phyloP scores from a whole-genome alignment of 1,140 invertebrate species.

The Caenorhabditis inopinata region DNA sequence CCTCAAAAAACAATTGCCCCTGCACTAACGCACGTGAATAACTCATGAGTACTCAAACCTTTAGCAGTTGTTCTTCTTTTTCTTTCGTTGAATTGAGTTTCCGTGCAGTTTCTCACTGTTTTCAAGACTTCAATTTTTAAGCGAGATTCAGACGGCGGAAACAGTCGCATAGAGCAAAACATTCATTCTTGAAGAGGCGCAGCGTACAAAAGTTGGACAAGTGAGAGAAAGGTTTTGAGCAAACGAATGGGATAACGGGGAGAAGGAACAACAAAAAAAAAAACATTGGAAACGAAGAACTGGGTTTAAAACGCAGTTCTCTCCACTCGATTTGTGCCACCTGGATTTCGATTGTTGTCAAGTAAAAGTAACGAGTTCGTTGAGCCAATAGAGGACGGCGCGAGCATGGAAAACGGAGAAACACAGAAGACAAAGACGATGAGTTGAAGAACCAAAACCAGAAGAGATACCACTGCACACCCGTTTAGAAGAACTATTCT shows the following conservation, averaged over 20 bases:
- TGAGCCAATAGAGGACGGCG: neutral
- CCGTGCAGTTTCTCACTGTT: too few species aligned
- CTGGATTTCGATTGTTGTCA: conserved; percentile 20
- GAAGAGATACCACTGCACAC: conserved; percentile 1
- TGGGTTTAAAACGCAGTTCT: conserved; percentile 24
- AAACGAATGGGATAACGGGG: too few species aligned
- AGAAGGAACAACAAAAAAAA: neutral
- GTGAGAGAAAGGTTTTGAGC: neutral
- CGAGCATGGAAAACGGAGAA: neutral
- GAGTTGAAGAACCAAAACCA: neutral
- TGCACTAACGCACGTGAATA: too few species aligned
- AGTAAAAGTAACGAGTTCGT: neutral
- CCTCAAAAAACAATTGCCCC: too few species aligned
- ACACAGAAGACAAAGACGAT: conserved; percentile 15
- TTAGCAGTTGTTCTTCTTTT: neutral
- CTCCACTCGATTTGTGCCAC: neutral
- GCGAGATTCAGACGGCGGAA: too few species aligned
- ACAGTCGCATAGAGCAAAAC: too few species aligned
- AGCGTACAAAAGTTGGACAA: too few species aligned
- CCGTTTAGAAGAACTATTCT: conserved; percentile 4
- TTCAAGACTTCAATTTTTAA: too few species aligned
- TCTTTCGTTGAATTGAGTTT: too few species aligned
- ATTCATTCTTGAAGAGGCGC: too few species aligned
- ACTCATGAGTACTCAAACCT: neutral
- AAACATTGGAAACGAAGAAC: neutral